phyloP scores from a whole-genome alignment of 2,888 invertebrate species.

The Lissocephala sabroskyi region DNA sequence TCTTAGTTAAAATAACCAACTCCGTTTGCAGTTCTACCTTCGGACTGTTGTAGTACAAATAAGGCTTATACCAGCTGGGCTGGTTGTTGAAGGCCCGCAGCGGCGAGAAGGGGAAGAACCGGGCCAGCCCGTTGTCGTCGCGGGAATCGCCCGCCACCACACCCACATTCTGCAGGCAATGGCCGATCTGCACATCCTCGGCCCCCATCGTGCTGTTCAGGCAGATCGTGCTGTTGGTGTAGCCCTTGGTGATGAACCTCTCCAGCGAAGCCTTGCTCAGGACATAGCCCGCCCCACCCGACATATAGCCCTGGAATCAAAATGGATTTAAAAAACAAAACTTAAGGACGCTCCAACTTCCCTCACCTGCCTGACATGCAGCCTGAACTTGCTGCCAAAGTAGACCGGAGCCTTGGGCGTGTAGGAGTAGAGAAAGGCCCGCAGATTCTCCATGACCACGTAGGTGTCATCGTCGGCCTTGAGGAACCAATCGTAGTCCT shows the following conservation, averaged over 20 bases:
- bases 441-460: slow-evolving; percentile 93
- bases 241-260: slow-evolving; percentile 81
- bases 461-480: slow-evolving; percentile 99
- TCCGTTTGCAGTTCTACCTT: background rate
- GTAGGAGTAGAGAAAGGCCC: slow-evolving; percentile 87
- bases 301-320: slow-evolving; percentile 82
- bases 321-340: background rate
- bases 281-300: slow-evolving; percentile 94
- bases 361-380: slow-evolving; percentile 74
- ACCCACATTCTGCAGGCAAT: slow-evolving; percentile 85
- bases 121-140: slow-evolving; percentile 86
- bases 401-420: slow-evolving; percentile 83
- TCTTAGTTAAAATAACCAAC: background rate
- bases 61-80: background rate
- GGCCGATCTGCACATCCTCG: slow-evolving; percentile 74
- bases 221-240: slow-evolving; percentile 77
- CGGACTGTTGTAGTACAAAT: background rate
- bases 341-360: background rate
- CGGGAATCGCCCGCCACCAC: slow-evolving; percentile 91
- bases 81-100: slow-evolving; percentile 1
- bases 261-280: slow-evolving; percentile 86
- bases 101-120: slow-evolving; percentile 86
- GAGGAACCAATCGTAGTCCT: slow-evolving; percentile 95
- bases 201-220: slow-evolving; percentile 73
- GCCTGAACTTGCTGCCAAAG: slow-evolving; percentile 88